Evolutionary conservation across 2,888 invertebrate species (phyloP).

Genomic region (Abrostola triplasia): DNA sequence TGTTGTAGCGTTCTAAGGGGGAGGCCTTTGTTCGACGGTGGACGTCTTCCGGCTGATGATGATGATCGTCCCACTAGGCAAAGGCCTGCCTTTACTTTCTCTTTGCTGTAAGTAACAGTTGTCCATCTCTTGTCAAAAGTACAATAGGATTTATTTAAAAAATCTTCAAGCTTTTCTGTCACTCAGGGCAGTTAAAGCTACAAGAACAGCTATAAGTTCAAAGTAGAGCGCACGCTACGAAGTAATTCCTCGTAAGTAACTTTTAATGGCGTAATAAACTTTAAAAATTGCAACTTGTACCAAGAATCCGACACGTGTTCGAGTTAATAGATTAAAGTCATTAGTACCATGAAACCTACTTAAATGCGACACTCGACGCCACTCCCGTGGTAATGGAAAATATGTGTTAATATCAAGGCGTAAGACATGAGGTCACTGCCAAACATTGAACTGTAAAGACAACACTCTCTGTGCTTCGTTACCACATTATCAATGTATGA

Average conservation of each 20-base stretch:
- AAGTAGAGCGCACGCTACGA: not conserved
- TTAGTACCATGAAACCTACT: not conserved
- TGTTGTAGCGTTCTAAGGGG: no score
- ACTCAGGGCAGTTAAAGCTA: not conserved
- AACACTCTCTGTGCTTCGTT: not conserved
- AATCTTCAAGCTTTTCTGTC: no score
- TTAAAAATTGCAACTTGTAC: not conserved
- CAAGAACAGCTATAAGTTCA: not conserved
- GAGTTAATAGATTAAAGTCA: not conserved
- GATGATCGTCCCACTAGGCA: no score
- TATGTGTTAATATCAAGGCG: constrained; percentile 1
- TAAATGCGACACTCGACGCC: not conserved
- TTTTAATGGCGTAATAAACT: not conserved
- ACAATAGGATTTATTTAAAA: no score
- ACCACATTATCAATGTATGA: not conserved
- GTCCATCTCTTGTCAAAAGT: no score
- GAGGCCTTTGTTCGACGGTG: no score
- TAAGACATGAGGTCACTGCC: constrained; percentile 3
- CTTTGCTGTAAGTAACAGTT: no score
- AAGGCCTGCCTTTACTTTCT: no score
- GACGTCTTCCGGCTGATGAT: no score
- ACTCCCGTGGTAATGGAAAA: not conserved
- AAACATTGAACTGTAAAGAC: constrained; percentile 2
- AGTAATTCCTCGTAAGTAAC: not conserved
- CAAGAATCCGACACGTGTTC: constrained; percentile 1